Evolutionary conservation across 1,140 invertebrate genomes (phyloP), one percentile per base, ranked within the genome.

Genomic region (Bombus cullumanus): DNA sequence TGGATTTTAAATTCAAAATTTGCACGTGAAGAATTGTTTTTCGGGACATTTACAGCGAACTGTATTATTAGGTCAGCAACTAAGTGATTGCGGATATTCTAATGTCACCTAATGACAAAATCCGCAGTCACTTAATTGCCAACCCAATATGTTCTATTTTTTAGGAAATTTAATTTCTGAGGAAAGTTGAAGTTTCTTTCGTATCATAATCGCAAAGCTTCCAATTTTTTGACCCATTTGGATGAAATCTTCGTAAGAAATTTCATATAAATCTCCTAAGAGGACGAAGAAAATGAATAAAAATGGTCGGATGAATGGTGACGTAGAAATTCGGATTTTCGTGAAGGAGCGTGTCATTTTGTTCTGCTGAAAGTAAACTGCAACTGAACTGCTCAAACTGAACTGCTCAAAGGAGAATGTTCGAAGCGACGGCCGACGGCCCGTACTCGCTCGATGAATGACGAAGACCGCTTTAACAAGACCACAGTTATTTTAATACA

Each of bases 381-480:
- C 43, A 47, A 47, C 43, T 0, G 5, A 53, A 53, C 47, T 41
- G 22, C 22, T 0, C 78, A 79, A 78, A 89, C 39, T 34, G 34
- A 53, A 53, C 47, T 41, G 22, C 22, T 0, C 78, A 79, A 78
- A 89, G 10, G 81, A 90, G 86, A 89, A 89, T 68, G 88, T 89
- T 92, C 88, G 92, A 93, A 93, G 94, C 94, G 94, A 95, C 94
- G 94, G 93, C 93, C 94, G 94, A 92, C 94, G 93, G 92, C 83
- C 43, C 59, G 64, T 88, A 87, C 81, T 78, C 85, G 86, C 91
- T 92, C 91, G 93, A 94, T 91, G 94, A 95, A 90, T 93, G 94
- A 95, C 81, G 62, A 88, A 74, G n/a, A 53, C n/a, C 28, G 39
- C 31, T 37, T 75, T 81, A 89, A 86, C 62, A 81, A 78, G 37